Percentiles rank a stretch among this genome's conserved stretches.
phyloP scores from a whole-genome alignment of 1,140 invertebrate genomes.

The Drosophila bocqueti region DNA sequence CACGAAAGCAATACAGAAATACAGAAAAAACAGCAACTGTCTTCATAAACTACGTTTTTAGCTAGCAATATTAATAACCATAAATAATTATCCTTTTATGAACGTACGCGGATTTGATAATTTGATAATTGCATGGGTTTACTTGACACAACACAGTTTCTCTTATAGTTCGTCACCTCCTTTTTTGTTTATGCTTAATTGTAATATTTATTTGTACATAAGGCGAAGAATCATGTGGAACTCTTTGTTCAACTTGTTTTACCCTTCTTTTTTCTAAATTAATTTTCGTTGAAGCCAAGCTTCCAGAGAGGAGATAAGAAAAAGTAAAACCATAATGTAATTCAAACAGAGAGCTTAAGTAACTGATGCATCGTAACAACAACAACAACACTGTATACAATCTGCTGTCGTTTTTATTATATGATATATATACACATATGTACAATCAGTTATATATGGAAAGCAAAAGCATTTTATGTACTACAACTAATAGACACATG shows the following conservation, averaged over 20 bases:
- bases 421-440: not conserved
- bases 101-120: slow-evolving; percentile 4
- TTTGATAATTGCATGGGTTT: slow-evolving; percentile 15
- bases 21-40: slow-evolving; percentile 37
- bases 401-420: slow-evolving; percentile 39
- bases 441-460: slow-evolving; percentile 12
- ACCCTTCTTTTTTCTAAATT: slow-evolving; percentile 51
- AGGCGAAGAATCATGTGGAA: slow-evolving; percentile 24
- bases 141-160: slow-evolving; percentile 35
- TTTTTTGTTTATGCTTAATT: slow-evolving; percentile 31
- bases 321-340: slow-evolving; percentile 36
- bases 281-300: slow-evolving; percentile 73
- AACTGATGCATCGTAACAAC: slow-evolving; percentile 59
- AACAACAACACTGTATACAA: slow-evolving; percentile 37
- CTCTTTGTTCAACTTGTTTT: slow-evolving; percentile 37
- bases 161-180: slow-evolving; percentile 16
- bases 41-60: slow-evolving; percentile 61
- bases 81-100: slow-evolving; percentile 32
- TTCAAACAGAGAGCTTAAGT: slow-evolving; percentile 66
- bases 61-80: slow-evolving; percentile 32
- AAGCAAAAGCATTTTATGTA: slow-evolving; percentile 50
- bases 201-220: slow-evolving; percentile 47
- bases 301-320: slow-evolving; percentile 33
- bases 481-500: slow-evolving; percentile 22
- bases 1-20: slow-evolving; percentile 62